phyloP scores from a whole-genome alignment of 2,888 invertebrate species.

The Druceiella hillmani region DNA sequence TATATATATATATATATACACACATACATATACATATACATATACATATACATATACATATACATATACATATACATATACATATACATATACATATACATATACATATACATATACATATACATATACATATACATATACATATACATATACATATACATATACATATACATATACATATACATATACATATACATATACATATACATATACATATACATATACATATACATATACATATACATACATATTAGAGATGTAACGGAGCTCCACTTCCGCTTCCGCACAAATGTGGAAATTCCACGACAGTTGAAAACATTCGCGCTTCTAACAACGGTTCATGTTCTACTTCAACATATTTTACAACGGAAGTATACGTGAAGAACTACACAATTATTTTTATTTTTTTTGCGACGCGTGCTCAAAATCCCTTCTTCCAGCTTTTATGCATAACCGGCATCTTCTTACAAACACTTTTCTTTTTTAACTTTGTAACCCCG shows the following conservation, averaged over 20 bases:
- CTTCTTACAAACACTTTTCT: no score
- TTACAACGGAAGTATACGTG: no score
- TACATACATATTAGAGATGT: not conserved
- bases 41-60: not conserved
- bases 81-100: not conserved
- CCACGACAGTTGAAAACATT: no score
- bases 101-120: not conserved
- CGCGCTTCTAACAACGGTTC: no score
- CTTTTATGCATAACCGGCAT: no score
- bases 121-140: not conserved
- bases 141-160: not conserved
- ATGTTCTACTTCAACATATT: no score
- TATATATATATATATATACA: slow-evolving; percentile 1
- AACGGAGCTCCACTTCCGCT: no score
- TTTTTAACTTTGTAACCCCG: no score
- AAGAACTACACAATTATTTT: no score
- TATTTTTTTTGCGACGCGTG: no score
- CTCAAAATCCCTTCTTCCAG: no score
- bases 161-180: not conserved
- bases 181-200: not conserved
- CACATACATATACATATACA: not conserved
- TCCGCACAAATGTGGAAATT: no score
- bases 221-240: not conserved
- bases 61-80: not conserved
- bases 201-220: not conserved